phyloP scores from a whole-genome alignment of 2,113 vertebrate species.

The Neogale vison region DNA sequence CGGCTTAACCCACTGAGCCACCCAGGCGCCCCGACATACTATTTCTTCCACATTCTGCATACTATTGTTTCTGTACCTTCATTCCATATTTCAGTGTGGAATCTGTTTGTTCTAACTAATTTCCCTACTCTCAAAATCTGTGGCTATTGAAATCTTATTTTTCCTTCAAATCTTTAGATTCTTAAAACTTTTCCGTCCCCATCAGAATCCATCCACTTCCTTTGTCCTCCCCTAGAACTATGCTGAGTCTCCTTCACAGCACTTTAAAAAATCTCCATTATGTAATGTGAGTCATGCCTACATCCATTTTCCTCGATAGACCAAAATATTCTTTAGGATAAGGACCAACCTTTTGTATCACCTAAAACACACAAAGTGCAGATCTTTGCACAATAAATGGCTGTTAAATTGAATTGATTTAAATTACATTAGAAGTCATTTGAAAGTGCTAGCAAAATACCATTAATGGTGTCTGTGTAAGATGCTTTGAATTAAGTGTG shows the following conservation, averaged over 20 bases:
- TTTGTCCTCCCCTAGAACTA: neutral
- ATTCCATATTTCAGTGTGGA: neutral
- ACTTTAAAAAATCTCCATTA: neutral
- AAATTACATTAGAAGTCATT: slow-evolving; percentile 74
- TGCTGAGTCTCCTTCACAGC: neutral
- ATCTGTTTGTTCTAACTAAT: neutral
- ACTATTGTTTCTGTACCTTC: neutral
- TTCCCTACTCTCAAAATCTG: neutral
- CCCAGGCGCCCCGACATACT: too few species aligned
- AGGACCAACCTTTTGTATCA: slow-evolving; percentile 45
- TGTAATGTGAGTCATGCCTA: neutral
- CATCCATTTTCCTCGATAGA: neutral
- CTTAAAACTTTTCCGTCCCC: neutral
- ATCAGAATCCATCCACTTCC: neutral
- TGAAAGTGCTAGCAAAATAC: slow-evolving; percentile 74
- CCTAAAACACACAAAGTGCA: slow-evolving; percentile 54
- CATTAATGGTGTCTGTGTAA: slow-evolving; percentile 67
- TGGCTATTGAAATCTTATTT: neutral
- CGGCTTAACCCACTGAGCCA: too few species aligned
- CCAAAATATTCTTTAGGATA: slow-evolving; percentile 39
- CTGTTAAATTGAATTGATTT: slow-evolving; percentile 75
- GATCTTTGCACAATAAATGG: slow-evolving; percentile 68
- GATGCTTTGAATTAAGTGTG: slow-evolving; percentile 72
- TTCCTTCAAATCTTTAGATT: slow-evolving; percentile 6
- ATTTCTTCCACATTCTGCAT: neutral